Evolutionary conservation across 2,797 vertebrate species (phyloP), one percentile per base, ranked within the genome.

Genomic region (Myripristis murdjan): DNA sequence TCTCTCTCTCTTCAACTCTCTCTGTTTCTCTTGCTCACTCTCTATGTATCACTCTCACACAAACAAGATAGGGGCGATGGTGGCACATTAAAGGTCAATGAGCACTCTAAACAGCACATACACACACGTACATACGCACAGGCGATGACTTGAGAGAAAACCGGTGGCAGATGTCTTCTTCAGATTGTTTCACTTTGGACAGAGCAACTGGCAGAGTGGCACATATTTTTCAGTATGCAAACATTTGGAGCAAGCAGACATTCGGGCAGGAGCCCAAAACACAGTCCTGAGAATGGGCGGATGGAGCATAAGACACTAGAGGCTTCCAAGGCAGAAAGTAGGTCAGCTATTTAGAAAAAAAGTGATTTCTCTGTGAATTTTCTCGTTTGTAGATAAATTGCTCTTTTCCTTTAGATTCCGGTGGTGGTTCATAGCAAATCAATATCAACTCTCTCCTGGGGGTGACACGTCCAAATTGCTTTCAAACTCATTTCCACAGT

Each of bases 311-410:
- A 88, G 84, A 84, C 87, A 89, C 82, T 52, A 61, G 84, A 90
- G 85, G 86, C 86, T 86, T 83, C 76, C 80, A 79, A 87, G 83
- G 79, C 74, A 81, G 75, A 89, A 93, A 90, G 85, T 92, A 91
- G 93, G 92, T 94, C 91, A 94, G 89, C 82, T 92, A 86, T 92
- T 94, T 91, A 90, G 87, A 92, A 91, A 92, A 90, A 92, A 87
- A 92, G 82, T 90, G 89, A 93, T 90, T 92, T 91, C 82, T 85
- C 83, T 67, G 37, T 69, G 79, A 84, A 77, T 87, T 90, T 90
- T 90, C 79, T 87, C 86, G 89, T 92, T 92, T 91, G 87, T 92
- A 87, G 92, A 94, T 91, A 93, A 91, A 92, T 93, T 87, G 85
- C 77, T 88, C 77, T 67, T 73, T 92, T 90, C 77, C 85, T 88